phyloP scores from a whole-genome alignment of 2,113 vertebrate genomes.

The Ceyx margarethae region DNA sequence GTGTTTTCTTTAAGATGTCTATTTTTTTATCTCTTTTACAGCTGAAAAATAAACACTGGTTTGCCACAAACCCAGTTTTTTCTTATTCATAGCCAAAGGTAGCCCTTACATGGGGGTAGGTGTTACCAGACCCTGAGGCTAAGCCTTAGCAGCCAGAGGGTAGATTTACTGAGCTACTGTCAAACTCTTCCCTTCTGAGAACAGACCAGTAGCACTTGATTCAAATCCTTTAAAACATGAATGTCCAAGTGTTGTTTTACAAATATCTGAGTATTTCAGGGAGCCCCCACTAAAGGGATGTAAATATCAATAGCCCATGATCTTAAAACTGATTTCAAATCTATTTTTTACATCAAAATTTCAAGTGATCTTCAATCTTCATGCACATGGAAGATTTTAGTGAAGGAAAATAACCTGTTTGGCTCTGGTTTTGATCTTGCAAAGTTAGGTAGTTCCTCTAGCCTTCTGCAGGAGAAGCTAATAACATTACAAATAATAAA shows the following conservation, averaged over 20 bases:
- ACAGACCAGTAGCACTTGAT: not conserved
- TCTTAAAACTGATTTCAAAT: not conserved
- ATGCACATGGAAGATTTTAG: not conserved
- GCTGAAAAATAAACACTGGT: not conserved
- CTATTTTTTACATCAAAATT: not conserved
- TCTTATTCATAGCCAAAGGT: not conserved
- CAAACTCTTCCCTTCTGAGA: not conserved
- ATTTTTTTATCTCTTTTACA: not conserved
- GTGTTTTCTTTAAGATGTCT: not conserved
- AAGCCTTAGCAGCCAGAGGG: not conserved
- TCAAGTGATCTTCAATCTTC: not conserved
- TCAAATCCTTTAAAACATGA: not conserved
- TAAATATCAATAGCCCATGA: not conserved
- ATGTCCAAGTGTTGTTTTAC: not conserved
- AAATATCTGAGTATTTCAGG: not conserved
- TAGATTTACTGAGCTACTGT: not conserved
- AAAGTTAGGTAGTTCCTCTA: not conserved
- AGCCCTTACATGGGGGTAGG: not conserved
- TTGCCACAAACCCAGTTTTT: not conserved
- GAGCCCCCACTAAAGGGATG: not conserved
- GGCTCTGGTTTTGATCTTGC: not conserved
- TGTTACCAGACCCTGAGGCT: not conserved
- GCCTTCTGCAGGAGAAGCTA: not conserved
- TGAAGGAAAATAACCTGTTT: not conserved
- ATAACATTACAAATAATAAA: not conserved